Evolutionary conservation across 2,888 invertebrate genomes (phyloP).

Genomic region (Drosophila kanekoi): DNA sequence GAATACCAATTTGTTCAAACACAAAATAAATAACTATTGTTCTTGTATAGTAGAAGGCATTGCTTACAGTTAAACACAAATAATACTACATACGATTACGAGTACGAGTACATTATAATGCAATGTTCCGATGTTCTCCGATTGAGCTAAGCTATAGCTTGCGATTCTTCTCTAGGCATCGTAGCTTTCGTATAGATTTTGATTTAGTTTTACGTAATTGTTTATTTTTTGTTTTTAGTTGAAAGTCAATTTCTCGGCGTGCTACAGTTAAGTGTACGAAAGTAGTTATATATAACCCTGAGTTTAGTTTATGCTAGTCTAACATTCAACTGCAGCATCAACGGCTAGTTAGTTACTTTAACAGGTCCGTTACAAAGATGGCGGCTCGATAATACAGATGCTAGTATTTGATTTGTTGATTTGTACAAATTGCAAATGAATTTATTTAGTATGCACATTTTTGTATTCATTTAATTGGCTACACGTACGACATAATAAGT

Average conservation of each 20-base stretch:
- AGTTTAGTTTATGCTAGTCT: constrained; percentile 70
- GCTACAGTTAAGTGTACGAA: constrained; percentile 33
- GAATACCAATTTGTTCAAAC: constrained; percentile 62
- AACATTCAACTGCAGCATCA: constrained; percentile 49
- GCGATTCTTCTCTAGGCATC: constrained; percentile 19
- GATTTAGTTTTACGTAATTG: constrained; percentile 51
- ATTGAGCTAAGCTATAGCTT: constrained; percentile 13
- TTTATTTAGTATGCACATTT: constrained; percentile 27
- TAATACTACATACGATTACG: constrained; percentile 53
- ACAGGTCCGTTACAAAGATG: constrained; percentile 43
- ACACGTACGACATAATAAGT: constrained; percentile 50
- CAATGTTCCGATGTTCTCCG: constrained; percentile 9
- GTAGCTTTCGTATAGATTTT: constrained; percentile 48
- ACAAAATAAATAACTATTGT: constrained; percentile 56
- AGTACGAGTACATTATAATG: constrained; percentile 30
- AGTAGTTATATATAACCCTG: constrained; percentile 60
- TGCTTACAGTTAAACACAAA: constrained; percentile 46
- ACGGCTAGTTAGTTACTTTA: constrained; percentile 43
- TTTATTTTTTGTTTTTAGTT: constrained; percentile 26
- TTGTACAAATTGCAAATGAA: constrained; percentile 41
- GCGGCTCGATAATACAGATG: constrained; percentile 48
- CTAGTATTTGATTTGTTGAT: constrained; percentile 64
- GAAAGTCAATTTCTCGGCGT: constrained; percentile 51
- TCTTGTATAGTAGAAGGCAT: constrained; percentile 50
- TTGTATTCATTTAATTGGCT: constrained; percentile 47